Base-by-base conservation (phyloP, 1,140 invertebrate genomes). In the Scaptomyza hsui region DNA sequence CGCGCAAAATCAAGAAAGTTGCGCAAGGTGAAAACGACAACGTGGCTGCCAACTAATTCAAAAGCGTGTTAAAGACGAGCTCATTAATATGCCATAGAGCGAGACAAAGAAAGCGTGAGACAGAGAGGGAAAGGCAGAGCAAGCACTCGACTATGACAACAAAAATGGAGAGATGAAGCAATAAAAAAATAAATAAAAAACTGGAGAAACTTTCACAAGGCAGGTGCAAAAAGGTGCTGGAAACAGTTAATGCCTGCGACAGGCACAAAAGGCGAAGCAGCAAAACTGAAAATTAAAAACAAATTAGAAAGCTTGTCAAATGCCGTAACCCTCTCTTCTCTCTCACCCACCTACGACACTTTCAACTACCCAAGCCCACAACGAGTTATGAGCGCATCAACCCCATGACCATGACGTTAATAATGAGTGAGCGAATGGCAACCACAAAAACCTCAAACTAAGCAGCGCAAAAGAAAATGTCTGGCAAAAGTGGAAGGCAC, bases 11-110 rank as follows among this genome's bases (percentile, higher is more conserved):
- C 70, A 64, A 56, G 61, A 83, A 82, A 83, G 75, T 78, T 75
- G 62, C 44, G 75, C 56, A 60, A 78, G 79, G 79, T 75, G 65
- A 72, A 67, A 74, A 56, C 49, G 76, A 69, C 69, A 49, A 57
- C 70, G 70, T 60, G 61, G 51, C 60, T 81, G 73, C 55, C 73
- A 81, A 82, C 79, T 82, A 82, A 83, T 83, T 83, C 79, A 83
- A 85, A 77, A 82, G 79, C 79, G 79, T 83, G 79, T 83, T 83
- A 83, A 82, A 73, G 74, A 78, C 79, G 74, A 75, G 61, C 79
- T 83, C 79, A 83, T 83, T 83, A 85, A 85, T 83, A 78, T 78
- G 79, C 75, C 51, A 26, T 15, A 51, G 52, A 45, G 65, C 49
- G 35, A 47, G 35, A 52, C 16, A 49, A 18, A 2, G 2, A 24